Evolutionary conservation across 2,888 invertebrate genomes (phyloP).

Genomic region (Masnerella sp.): DNA sequence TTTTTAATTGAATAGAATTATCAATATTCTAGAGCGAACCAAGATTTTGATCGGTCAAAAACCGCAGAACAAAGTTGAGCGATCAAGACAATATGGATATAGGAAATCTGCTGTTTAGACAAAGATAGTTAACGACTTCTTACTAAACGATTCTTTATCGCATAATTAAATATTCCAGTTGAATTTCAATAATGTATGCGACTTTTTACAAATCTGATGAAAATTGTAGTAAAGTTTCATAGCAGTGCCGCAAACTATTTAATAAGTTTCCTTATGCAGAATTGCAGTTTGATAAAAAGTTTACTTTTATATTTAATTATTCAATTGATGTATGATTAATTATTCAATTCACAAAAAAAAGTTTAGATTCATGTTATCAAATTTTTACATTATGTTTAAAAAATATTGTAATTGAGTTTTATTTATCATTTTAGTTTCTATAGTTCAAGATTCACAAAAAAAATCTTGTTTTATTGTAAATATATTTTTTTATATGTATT

Average conservation of each 20-base stretch:
- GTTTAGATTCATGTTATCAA: no score
- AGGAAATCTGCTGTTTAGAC: conserved; percentile 3
- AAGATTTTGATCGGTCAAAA: no score
- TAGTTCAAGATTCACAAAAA: no score
- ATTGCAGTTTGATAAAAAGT: background rate
- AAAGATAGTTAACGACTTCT: conserved; percentile 12
- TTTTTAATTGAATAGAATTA: no score
- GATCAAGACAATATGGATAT: conserved; percentile 16
- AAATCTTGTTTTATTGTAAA: no score
- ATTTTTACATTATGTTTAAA: no score
- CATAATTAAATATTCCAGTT: conserved; percentile 22
- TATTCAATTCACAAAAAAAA: no score
- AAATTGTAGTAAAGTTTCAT: conserved; percentile 21
- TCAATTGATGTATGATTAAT: no score
- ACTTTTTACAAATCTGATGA: conserved; percentile 35
- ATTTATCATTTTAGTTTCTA: no score
- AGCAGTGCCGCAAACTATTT: conserved; percentile 6
- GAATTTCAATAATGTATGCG: conserved; percentile 17
- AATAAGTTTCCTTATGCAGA: background rate
- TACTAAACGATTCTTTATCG: conserved; percentile 20
- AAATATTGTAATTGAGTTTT: no score
- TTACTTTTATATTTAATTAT: background rate
- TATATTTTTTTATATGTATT: no score
- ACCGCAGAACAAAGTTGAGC: conserved; percentile 14
- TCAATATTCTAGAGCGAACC: no score